Evolutionary conservation across 1,140 invertebrate genomes (phyloP).

Genomic region (Sycobia sp.): DNA sequence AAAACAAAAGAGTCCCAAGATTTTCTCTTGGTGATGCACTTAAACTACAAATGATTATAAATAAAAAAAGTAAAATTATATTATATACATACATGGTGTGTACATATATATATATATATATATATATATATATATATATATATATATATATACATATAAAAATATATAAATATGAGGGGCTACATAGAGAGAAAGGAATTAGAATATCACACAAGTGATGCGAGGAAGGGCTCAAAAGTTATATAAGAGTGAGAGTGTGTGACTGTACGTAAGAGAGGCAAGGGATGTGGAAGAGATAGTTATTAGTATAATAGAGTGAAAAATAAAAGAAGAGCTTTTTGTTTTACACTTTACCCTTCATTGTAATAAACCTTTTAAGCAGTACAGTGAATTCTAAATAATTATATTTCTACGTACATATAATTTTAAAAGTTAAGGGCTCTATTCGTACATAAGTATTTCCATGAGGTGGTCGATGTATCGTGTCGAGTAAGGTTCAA

Average conservation of each 20-base stretch:
- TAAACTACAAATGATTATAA: slow-evolving; percentile 27
- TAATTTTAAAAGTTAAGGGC: slow-evolving; percentile 49
- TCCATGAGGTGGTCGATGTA: slow-evolving; percentile 48
- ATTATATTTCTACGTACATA: slow-evolving; percentile 59
- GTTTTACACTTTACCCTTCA: slow-evolving; percentile 51
- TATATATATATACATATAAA: too few species aligned
- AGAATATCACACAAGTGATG: slow-evolving; percentile 1
- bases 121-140: too few species aligned
- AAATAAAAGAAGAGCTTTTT: slow-evolving; percentile 41
- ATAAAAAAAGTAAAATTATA: slow-evolving; percentile 18
- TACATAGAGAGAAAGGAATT: background rate
- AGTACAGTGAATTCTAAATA: slow-evolving; percentile 55
- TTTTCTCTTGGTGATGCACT: slow-evolving; percentile 17
- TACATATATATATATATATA: too few species aligned
- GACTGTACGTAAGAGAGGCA: background rate
- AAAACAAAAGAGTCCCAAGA: slow-evolving; percentile 8
- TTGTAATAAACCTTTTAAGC: slow-evolving; percentile 53
- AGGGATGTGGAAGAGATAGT: slow-evolving; percentile 24
- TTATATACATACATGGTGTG: slow-evolving; percentile 1
- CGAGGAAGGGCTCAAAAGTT: slow-evolving; percentile 7
- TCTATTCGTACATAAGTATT: slow-evolving; percentile 48
- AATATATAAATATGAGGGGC: too few species aligned
- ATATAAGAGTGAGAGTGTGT: slow-evolving; percentile 3
- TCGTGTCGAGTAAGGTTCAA: slow-evolving; percentile 51
- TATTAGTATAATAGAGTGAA: slow-evolving; percentile 26